phyloP scores from a whole-genome alignment of 2,888 invertebrate genomes.

The Drosophila aldrichi region DNA sequence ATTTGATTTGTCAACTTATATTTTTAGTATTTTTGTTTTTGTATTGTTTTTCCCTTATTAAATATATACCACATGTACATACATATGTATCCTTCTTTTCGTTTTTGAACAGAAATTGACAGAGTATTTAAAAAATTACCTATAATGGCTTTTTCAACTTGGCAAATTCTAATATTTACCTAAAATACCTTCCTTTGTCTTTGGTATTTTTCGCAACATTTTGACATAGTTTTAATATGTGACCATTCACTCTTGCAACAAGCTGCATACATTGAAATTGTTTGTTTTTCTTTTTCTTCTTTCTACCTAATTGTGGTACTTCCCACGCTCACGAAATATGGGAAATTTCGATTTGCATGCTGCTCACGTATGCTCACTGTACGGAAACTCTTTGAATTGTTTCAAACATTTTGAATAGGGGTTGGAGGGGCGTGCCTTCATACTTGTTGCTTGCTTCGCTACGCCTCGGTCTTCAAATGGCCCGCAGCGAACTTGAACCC shows the following conservation, averaged over 20 bases:
- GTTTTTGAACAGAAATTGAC: no score
- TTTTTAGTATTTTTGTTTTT: no score
- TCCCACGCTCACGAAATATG: conserved; percentile 55
- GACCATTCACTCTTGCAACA: conserved; percentile 20
- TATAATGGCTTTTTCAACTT: background rate
- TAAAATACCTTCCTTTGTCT: background rate
- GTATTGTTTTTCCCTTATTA: background rate
- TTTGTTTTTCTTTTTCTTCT: conserved; percentile 9
- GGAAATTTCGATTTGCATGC: conserved; percentile 43
- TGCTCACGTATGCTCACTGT: conserved; percentile 33
- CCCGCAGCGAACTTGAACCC: conserved; percentile 51
- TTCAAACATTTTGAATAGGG: conserved; percentile 15
- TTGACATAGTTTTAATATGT: conserved; percentile 25
- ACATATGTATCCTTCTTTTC: background rate
- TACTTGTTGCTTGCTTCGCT: conserved; percentile 24
- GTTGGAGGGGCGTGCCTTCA: conserved; percentile 19
- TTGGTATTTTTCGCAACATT: conserved; percentile 25
- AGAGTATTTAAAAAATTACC: background rate
- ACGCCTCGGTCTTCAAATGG: conserved; percentile 9
- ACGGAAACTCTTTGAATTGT: conserved; percentile 4
- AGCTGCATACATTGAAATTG: conserved; percentile 3
- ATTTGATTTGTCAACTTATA: no score
- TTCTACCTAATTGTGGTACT: conserved; percentile 17
- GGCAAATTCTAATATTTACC: no score
- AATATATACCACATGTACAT: background rate